Conservation (phyloP, 2,888 invertebrate genomes). For the Cosmopolites sordidus region DNA sequence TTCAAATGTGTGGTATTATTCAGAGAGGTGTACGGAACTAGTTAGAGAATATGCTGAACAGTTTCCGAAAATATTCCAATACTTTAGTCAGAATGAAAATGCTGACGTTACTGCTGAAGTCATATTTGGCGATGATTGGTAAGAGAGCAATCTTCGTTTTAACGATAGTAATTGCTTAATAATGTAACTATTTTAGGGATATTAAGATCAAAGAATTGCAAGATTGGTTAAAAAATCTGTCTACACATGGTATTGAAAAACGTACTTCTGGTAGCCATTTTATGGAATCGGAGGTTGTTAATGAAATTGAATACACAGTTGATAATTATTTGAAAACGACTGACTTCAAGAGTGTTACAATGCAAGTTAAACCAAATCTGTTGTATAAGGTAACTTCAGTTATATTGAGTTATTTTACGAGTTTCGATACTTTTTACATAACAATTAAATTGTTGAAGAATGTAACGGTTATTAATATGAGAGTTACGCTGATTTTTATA, state of each 20-base stretch:
- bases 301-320: constrained; percentile 52
- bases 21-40: constrained; percentile 65
- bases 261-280: constrained; percentile 67
- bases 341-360: constrained; percentile 53
- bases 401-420: no score
- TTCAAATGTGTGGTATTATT: constrained; percentile 68
- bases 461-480: no score
- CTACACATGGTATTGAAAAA: constrained; percentile 58
- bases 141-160: no score
- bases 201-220: constrained; percentile 53
- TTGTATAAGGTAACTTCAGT: constrained; percentile 27
- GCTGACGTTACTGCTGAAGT: constrained; percentile 64
- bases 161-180: not conserved
- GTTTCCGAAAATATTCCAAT: constrained; percentile 72
- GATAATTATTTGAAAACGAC: constrained; percentile 37
- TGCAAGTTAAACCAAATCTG: constrained; percentile 69
- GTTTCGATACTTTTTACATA: no score
- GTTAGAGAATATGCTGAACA: constrained; percentile 65
- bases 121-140: constrained; percentile 53
- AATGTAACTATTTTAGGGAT: constrained; percentile 40
- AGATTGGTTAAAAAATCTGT: constrained; percentile 66
- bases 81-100: constrained; percentile 48
- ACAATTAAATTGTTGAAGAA: no score
- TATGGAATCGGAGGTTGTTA: constrained; percentile 64
- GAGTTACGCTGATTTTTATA: no score